phyloP scores from a whole-genome alignment of 2,797 vertebrate species.

The Pseudochaenichthys georgianus region DNA sequence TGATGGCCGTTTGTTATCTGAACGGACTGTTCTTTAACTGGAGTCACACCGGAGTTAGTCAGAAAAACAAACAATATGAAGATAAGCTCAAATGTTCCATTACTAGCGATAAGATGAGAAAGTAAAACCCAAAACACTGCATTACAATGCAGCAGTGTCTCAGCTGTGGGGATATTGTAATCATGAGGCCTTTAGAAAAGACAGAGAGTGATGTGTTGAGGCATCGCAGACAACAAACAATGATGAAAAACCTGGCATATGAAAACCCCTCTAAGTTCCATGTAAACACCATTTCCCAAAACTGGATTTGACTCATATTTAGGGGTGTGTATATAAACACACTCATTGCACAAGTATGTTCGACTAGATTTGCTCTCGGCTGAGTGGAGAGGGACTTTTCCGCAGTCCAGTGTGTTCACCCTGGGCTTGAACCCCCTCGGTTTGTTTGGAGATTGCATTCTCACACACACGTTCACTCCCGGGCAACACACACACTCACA shows the following conservation, averaged over 20 bases:
- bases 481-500: slow-evolving; percentile 32
- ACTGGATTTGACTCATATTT: slow-evolving; percentile 15
- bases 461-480: slow-evolving; percentile 22
- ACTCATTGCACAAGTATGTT: slow-evolving; percentile 21
- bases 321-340: slow-evolving; percentile 5
- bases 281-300: background rate
- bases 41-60: slow-evolving; percentile 14
- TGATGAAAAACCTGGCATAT: slow-evolving; percentile 6
- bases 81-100: slow-evolving; percentile 45
- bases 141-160: slow-evolving; percentile 13
- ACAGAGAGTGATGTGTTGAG: background rate
- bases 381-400: slow-evolving; percentile 27
- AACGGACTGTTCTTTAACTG: slow-evolving; percentile 2
- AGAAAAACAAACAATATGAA: slow-evolving; percentile 26
- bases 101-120: slow-evolving; percentile 32
- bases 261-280: background rate
- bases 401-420: slow-evolving; percentile 39
- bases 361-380: slow-evolving; percentile 28
- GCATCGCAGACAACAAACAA: slow-evolving; percentile 6
- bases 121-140: slow-evolving; percentile 15
- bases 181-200: slow-evolving; percentile 15
- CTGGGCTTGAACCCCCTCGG: slow-evolving; percentile 46
- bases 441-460: slow-evolving; percentile 45
- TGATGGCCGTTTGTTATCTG: slow-evolving; percentile 28
- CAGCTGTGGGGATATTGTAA: slow-evolving; percentile 32